Conservation (phyloP, 2,113 vertebrate genomes). For the Camarhynchus parvulus region DNA sequence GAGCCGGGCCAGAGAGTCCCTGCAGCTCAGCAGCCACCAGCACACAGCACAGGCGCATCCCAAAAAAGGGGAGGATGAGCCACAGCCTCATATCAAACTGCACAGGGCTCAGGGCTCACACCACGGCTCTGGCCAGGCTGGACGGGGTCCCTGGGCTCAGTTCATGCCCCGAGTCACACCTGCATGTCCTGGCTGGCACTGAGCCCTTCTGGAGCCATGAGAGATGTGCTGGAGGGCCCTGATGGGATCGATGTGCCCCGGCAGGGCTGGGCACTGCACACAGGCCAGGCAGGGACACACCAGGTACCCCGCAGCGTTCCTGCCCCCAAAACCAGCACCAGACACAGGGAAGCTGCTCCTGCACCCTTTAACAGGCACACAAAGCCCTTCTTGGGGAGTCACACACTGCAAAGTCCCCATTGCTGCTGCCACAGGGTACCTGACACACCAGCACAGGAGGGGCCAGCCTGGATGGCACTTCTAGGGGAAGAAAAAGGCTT, state of each 20-base stretch:
- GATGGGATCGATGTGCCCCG: fast-evolving
- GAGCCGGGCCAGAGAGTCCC: not conserved
- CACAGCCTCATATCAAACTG: too few species aligned
- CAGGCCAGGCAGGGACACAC: fast-evolving
- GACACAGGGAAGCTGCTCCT: not conserved
- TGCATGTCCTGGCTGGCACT: not conserved
- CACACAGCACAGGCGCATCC: not conserved
- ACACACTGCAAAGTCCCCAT: not conserved
- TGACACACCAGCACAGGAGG: not conserved
- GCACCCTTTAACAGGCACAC: not conserved
- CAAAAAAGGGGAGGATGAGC: too few species aligned
- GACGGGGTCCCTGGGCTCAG: not conserved
- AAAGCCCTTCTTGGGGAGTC: not conserved
- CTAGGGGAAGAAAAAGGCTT: not conserved
- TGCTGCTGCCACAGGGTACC: fast-evolving
- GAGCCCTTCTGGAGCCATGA: fast-evolving
- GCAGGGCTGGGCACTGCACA: not conserved
- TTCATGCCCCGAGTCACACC: fast-evolving
- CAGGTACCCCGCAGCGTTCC: fast-evolving
- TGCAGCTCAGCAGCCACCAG: not conserved
- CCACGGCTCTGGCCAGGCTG: fast-evolving
- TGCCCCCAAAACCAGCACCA: not conserved
- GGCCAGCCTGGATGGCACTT: not conserved
- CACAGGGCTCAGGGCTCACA: not conserved
- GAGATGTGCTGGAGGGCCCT: not conserved